Percentiles rank a stretch among this genome's conserved stretches.
phyloP scores from a whole-genome alignment of 2,113 vertebrate genomes.

The Caretta caretta region DNA sequence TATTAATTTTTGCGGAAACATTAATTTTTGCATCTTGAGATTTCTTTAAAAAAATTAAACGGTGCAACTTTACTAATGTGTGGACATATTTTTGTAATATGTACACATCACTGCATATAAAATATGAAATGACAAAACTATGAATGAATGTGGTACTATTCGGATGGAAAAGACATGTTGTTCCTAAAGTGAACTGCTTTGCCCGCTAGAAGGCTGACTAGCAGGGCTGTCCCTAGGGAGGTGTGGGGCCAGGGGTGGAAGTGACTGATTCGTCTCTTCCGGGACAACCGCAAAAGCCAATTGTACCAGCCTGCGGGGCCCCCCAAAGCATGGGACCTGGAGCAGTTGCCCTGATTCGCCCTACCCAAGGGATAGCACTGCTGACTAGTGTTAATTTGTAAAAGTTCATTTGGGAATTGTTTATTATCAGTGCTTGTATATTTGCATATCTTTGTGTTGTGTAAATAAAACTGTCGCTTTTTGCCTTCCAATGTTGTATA shows the following conservation, averaged over 20 bases:
- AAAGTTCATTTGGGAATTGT: constrained; percentile 61
- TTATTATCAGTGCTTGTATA: constrained; percentile 52
- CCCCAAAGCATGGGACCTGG: too few species aligned
- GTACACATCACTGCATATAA: not conserved
- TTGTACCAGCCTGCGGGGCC: too few species aligned
- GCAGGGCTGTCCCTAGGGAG: too few species aligned
- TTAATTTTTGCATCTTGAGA: not conserved
- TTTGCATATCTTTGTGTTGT: constrained; percentile 52
- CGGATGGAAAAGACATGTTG: not conserved
- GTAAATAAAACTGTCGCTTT: constrained; percentile 46
- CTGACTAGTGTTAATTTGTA: constrained; percentile 58
- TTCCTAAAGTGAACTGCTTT: constrained; percentile 3
- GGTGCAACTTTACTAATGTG: not conserved
- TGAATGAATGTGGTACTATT: not conserved
- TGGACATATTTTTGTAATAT: not conserved
- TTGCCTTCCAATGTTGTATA: constrained; percentile 7
- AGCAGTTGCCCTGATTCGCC: too few species aligned
- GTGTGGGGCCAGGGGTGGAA: too few species aligned
- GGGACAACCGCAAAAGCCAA: too few species aligned
- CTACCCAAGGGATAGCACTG: not conserved
- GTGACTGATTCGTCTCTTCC: too few species aligned
- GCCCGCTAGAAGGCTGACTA: constrained; percentile 43
- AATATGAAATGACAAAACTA: not conserved
- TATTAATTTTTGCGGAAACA: not conserved
- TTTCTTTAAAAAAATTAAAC: not conserved